Base-by-base conservation (phyloP, 2,797 vertebrate species). In the Pogonophryne albipinna region DNA sequence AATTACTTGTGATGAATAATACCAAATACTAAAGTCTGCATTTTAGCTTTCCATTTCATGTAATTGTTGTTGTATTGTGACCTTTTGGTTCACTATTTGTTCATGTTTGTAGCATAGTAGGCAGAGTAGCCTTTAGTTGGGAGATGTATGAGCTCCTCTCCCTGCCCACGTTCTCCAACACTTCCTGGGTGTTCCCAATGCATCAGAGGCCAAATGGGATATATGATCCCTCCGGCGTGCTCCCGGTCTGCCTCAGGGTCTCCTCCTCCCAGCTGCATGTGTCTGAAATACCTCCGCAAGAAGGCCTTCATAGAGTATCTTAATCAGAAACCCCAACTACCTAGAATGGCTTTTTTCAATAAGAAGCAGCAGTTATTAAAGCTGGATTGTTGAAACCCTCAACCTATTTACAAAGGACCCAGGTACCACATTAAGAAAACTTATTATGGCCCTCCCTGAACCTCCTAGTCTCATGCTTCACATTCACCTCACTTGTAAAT, bases 131-230 rank as follows among this genome's bases (percentile, higher is more conserved):
- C 17, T 55, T 74, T 38, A 63, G 46, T 31, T 59, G 12, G 5
- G 0, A 63, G 16, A 51, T 38, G 31, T 11, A 42, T 15, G 47
- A 19, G 19, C 23, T 66, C 57, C 19, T 6, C 7, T 34, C 9
- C 12, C 14, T 66, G 31, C 31, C n/a, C 19, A 52, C 17, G 50
- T 52, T 57, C 15, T 69, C 49, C 34, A 64, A 46, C 16, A 60
- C 17, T 55, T 72, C 13, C 2, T 14, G 12, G 38, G 14, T 38
- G 58, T 20, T 71, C 70, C 45, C 44, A 70, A 69, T 16, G 70
- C 51, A 74, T 66, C 76, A 59, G 19, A 52, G 60, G 56, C 77
- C 66, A 63, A 66, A 73, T 20, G 41, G 69, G 58, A 74, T 58
- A 55, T 66, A 59, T 67, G 71, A 34, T 79, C 66, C 45, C 62